phyloP scores from a whole-genome alignment of 1,140 invertebrate genomes.

The Alviniconcha marisindica region DNA sequence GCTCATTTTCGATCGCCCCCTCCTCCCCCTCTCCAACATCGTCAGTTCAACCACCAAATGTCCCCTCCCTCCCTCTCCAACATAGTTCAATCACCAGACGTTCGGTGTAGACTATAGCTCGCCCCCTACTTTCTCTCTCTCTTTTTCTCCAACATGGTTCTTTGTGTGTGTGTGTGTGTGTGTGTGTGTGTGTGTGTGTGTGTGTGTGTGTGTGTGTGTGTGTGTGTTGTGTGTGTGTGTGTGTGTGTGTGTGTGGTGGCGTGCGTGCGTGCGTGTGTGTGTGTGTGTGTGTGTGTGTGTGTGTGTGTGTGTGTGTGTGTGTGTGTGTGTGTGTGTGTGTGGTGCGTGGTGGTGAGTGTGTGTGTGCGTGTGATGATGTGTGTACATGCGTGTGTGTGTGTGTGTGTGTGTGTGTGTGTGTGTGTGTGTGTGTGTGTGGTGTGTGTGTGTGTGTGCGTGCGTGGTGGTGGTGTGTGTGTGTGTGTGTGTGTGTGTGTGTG shows the following conservation, averaged over 20 bases:
- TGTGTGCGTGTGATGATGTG: not conserved
- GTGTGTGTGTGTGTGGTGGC: not conserved
- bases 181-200: not conserved
- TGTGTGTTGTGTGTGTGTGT: not conserved
- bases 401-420: constrained; percentile 9
- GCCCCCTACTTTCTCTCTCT: too few species aligned
- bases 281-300: constrained; percentile 18
- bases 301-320: constrained; percentile 12
- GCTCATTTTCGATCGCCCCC: too few species aligned
- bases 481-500: not conserved
- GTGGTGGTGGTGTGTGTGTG: not conserved
- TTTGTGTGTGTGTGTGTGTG: constrained; percentile 20
- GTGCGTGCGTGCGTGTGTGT: not conserved
- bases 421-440: not conserved
- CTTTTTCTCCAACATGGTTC: too few species aligned
- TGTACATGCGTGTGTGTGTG: not conserved
- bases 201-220: not conserved
- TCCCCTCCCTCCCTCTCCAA: too few species aligned
- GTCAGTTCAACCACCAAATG: too few species aligned
- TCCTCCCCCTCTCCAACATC: too few species aligned
- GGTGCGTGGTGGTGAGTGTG: not conserved
- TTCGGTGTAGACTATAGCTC: too few species aligned
- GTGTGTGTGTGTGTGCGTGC: not conserved
- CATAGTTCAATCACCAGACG: too few species aligned
- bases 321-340: not conserved